phyloP scores from a whole-genome alignment of 2,113 vertebrate species.

The Scatophagus argus region DNA sequence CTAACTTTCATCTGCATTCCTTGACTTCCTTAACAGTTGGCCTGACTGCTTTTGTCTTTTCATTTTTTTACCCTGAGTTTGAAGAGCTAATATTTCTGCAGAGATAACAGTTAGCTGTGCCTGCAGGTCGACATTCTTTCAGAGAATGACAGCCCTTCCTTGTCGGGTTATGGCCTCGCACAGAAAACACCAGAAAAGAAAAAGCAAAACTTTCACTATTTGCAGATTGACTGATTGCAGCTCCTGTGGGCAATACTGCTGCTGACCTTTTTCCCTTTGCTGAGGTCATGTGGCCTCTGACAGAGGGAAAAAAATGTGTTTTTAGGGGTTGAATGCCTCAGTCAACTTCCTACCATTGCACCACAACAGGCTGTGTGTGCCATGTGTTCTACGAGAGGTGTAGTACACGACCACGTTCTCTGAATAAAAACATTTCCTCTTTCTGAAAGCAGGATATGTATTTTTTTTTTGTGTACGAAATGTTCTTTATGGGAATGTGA shows the following conservation, averaged over 20 bases:
- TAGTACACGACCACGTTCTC: background rate
- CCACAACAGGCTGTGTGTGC: background rate
- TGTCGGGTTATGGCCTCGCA: conserved; percentile 40
- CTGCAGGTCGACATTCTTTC: conserved; percentile 48
- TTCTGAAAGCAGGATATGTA: background rate
- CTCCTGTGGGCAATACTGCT: conserved; percentile 8
- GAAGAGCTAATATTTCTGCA: conserved; percentile 18
- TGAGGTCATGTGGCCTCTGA: conserved; percentile 2
- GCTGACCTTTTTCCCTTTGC: conserved; percentile 13
- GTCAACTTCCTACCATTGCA: conserved; percentile 72
- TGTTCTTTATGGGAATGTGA: background rate
- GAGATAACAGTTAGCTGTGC: conserved; percentile 27
- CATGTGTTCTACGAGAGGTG: conserved; percentile 13
- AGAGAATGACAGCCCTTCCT: conserved; percentile 1
- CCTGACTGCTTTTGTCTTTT: conserved; percentile 4
- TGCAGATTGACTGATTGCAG: conserved; percentile 44
- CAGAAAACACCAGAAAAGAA: conserved; percentile 34
- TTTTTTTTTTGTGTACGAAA: background rate
- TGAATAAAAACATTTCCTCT: conserved; percentile 1
- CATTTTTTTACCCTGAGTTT: background rate
- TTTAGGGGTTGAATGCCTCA: conserved; percentile 24
- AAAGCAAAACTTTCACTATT: conserved; percentile 1
- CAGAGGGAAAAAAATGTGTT: conserved; percentile 40
- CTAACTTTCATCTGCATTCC: background rate
- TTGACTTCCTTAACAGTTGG: conserved; percentile 10